A percentile compares a stretch with the other conserved stretches of the same genome.
phyloP scores from a whole-genome alignment of 2,113 vertebrate genomes.

The Excalfactoria chinensis region DNA sequence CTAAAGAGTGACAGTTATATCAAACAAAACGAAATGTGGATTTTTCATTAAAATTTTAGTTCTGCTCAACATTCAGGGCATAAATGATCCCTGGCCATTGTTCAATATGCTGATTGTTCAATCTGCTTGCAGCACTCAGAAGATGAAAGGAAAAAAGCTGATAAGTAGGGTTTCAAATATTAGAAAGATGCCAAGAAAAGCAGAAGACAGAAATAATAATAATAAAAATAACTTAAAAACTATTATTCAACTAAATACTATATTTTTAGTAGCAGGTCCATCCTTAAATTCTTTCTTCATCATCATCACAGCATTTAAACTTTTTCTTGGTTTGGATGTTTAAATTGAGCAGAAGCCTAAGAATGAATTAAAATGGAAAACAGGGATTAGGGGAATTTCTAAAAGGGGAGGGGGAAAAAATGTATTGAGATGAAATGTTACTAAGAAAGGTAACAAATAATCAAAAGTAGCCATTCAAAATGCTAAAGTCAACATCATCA shows the following conservation, averaged over 20 bases:
- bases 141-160: background rate
- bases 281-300: background rate
- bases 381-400: background rate
- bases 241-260: background rate
- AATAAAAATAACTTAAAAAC: too few relatives aligned
- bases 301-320: background rate
- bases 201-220: background rate
- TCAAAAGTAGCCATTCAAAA: background rate
- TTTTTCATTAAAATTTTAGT: background rate
- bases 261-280: background rate
- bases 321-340: background rate
- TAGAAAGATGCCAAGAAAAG: background rate
- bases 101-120: background rate
- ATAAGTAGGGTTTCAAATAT: background rate
- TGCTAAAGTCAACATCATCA: background rate
- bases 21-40: background rate
- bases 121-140: background rate
- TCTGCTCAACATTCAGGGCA: background rate
- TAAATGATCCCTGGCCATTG: background rate
- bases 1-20: background rate
- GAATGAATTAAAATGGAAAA: background rate
- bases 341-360: background rate
- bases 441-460: background rate
- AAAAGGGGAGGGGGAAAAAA: background rate
- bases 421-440: background rate